Percentiles rank a stretch among this genome's conserved stretches.
Evolutionary conservation across 2,113 vertebrate species (phyloP).

Genomic region (Heloderma charlesbogerti): DNA sequence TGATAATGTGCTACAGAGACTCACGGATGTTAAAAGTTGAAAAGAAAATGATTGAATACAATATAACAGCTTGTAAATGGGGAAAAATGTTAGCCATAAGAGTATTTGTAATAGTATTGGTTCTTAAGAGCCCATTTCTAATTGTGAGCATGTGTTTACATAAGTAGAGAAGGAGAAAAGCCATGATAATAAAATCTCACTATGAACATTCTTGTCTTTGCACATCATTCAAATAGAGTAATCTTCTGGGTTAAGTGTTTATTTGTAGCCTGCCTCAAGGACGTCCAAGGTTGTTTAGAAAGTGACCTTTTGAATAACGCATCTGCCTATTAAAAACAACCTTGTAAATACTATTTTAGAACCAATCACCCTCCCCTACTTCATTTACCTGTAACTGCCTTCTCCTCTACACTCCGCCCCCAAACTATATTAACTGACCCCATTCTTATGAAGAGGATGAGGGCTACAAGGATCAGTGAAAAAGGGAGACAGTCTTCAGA

Average conservation of each 20-base stretch:
- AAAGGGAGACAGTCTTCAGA: no score
- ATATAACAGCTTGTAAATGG: slow-evolving; percentile 41
- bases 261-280: no score
- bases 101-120: not conserved
- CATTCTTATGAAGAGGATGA: no score
- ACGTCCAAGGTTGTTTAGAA: no score
- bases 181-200: slow-evolving; percentile 42
- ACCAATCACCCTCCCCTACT: no score
- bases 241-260: not conserved
- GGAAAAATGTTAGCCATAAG: slow-evolving; percentile 25
- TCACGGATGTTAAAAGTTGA: slow-evolving; percentile 52
- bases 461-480: no score
- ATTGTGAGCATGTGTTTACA: slow-evolving; percentile 53
- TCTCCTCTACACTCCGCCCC: no score
- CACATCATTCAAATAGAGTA: not conserved
- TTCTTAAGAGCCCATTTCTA: slow-evolving; percentile 31
- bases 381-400: no score
- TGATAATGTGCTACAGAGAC: slow-evolving; percentile 66
- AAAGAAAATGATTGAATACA: slow-evolving; percentile 60
- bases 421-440: no score
- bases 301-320: no score
- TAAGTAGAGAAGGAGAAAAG: slow-evolving; percentile 32
- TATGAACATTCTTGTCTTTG: slow-evolving; percentile 21
- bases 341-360: no score
- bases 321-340: no score